Evolutionary conservation across 2,797 vertebrate species (phyloP).

Genomic region (Mormyrus proboscirostris): DNA sequence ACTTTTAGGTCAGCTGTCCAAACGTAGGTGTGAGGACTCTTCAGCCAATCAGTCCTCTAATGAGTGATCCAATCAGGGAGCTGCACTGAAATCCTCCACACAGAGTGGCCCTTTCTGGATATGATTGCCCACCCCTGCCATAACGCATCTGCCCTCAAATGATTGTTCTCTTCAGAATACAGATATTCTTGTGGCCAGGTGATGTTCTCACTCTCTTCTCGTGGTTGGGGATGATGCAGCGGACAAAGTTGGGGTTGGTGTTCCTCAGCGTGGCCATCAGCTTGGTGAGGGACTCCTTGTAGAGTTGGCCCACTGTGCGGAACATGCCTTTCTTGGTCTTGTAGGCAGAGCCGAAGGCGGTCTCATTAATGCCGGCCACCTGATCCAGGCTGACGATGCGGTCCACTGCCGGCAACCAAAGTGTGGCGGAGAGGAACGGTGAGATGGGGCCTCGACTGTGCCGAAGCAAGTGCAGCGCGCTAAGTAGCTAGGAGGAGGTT

Average conservation of each 20-base stretch:
- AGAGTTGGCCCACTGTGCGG: constrained; percentile 89
- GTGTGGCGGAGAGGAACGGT: neutral
- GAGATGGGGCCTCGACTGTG: neutral
- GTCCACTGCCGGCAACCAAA: constrained; percentile 68
- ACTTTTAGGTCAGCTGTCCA: neutral
- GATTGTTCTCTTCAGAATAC: neutral
- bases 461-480: too few relatives aligned
- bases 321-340: constrained; percentile 99
- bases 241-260: constrained; percentile 96
- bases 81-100: neutral
- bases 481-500: neutral
- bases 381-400: constrained; percentile 95
- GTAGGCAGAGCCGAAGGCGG: constrained; percentile 85
- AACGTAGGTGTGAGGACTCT: neutral
- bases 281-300: constrained; percentile 94
- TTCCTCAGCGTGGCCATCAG: constrained; percentile 95
- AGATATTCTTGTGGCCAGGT: neutral
- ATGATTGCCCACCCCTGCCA: neutral
- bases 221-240: constrained; percentile 97
- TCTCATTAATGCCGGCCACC: constrained; percentile 93
- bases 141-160: neutral
- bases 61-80: neutral
- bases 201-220: constrained; percentile 76
- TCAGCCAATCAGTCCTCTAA: neutral
- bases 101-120: neutral